Evolutionary conservation across 2,113 vertebrate genomes (phyloP), one percentile per base, ranked within the genome.

Genomic region (Cardinalis cardinalis): DNA sequence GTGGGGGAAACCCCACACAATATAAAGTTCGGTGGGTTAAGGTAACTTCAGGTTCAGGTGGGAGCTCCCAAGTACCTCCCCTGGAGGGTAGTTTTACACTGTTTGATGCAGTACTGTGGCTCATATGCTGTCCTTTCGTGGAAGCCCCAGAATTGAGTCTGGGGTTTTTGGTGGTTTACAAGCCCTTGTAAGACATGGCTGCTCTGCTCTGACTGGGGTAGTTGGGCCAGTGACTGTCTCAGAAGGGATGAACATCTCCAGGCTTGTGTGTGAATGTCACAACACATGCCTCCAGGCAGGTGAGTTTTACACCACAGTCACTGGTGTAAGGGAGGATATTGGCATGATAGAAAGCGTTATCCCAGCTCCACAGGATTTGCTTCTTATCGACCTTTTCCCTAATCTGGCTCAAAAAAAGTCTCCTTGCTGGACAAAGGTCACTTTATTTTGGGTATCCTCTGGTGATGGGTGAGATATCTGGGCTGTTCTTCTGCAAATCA

Each of bases 231-330:
- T 53, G 49, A n/a, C 1, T 19, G 28, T 61, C 31, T 31, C 29
- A 70, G 55, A 61, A 61, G 55, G 7, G 8, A 48, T 21, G 41
- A 41, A 10, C 17, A 12, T 40, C n/a, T 55, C 53, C 29, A 63
- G 15, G 25, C 34, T 49, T 34, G 8, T 25, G 25, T 26, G 31
- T 20, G 34, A 26, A 9, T 29, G 24, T 53, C 40, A 10, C 0
- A 0, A 12, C 34, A 55, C 20, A 25, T 31, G 11, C 19, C 21
- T 8, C 1, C 6, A 32, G 48, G 24, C 17, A 17, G 23, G 16
- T 0, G 0, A 40, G 5, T 34, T 70, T 55, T 14, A 46, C 19
- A 31, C 12, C 10, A 14, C 2, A 38, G 13, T 2, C 14, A 9
- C 3, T 24, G 46, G 7, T 41, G 20, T 78, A 21, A 63, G 25